A percentile compares a stretch with the other conserved stretches of the same genome.
Evolutionary conservation across 2,797 vertebrate genomes (phyloP).

Genomic region (Neopelma chrysocephalum): DNA sequence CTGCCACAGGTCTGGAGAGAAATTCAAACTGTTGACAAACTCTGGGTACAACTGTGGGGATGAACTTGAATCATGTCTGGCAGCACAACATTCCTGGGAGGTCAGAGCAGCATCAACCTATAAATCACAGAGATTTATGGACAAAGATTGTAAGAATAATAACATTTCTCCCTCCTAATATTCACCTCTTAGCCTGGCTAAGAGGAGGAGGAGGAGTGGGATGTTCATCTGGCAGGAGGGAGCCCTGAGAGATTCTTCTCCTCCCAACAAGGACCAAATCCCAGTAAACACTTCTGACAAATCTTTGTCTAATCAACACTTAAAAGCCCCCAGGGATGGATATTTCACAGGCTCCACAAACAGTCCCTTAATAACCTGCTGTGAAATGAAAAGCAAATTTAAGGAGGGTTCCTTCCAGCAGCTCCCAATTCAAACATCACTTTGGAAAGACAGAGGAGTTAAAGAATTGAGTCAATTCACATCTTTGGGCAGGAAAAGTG

Average conservation of each 20-base stretch:
- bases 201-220: rapidly evolving
- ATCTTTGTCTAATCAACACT: not conserved
- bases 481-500: not conserved
- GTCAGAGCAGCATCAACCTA: conserved; percentile 24
- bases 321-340: not conserved
- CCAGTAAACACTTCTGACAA: not conserved
- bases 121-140: conserved; percentile 33
- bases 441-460: conserved; percentile 21
- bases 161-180: conserved; percentile 49
- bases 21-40: conserved; percentile 39
- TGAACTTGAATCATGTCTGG: not conserved
- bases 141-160: conserved; percentile 25
- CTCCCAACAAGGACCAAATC: not conserved
- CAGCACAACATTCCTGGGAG: conserved; percentile 41
- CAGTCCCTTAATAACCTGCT: not conserved
- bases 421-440: conserved; percentile 32
- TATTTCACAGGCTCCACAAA: conserved; percentile 8
- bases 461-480: conserved; percentile 20
- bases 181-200: conserved; percentile 29
- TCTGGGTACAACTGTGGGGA: conserved; percentile 12
- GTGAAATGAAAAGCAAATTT: conserved; percentile 19
- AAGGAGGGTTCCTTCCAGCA: conserved; percentile 32
- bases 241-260: not conserved
- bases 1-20: conserved; percentile 27
- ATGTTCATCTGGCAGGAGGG: not conserved